These are phyloP conservation scores for Cryptoblepharus egeriae DNA, from an alignment of 2,797 vertebrate genomes.

Conservation along the genomic window DNA sequence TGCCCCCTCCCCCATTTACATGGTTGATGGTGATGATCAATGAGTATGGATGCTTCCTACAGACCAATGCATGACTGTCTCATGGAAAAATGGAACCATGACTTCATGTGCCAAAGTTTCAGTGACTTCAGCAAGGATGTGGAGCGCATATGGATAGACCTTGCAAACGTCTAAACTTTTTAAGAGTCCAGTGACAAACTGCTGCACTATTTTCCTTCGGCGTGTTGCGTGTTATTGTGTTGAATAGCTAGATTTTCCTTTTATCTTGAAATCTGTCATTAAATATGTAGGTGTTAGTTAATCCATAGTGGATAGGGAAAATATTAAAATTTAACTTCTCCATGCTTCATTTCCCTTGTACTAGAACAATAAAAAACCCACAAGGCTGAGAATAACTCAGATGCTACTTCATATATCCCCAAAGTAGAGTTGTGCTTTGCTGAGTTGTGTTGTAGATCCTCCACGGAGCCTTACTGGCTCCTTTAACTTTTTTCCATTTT, in stretches of 20 bases:
- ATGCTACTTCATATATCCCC: not conserved
- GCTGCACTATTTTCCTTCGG: not conserved
- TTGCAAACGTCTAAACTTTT: not conserved
- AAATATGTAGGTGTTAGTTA: slow-evolving; percentile 37
- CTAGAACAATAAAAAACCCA: slow-evolving; percentile 23
- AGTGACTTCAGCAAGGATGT: not conserved
- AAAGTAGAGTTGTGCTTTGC: slow-evolving; percentile 4
- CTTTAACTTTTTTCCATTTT: not conserved
- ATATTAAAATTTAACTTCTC: slow-evolving; percentile 41
- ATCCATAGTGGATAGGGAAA: slow-evolving; percentile 33
- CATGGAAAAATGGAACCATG: not conserved
- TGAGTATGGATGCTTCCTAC: not conserved
- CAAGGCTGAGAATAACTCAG: slow-evolving; percentile 22
- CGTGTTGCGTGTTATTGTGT: not conserved
- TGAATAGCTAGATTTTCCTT: slow-evolving; percentile 26
- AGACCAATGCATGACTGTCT: not conserved
- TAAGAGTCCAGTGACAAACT: not conserved
- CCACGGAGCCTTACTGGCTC: not conserved
- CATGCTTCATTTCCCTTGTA: slow-evolving; percentile 34
- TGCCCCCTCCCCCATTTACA: not conserved
- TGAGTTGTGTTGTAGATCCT: not conserved
- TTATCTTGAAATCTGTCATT: slow-evolving; percentile 34
- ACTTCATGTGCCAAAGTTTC: not conserved
- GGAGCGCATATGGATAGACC: no score
- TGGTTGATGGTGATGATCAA: not conserved